Evolutionary conservation across 2,113 vertebrate genomes (phyloP).

Genomic region (Dasyprocta punctata): DNA sequence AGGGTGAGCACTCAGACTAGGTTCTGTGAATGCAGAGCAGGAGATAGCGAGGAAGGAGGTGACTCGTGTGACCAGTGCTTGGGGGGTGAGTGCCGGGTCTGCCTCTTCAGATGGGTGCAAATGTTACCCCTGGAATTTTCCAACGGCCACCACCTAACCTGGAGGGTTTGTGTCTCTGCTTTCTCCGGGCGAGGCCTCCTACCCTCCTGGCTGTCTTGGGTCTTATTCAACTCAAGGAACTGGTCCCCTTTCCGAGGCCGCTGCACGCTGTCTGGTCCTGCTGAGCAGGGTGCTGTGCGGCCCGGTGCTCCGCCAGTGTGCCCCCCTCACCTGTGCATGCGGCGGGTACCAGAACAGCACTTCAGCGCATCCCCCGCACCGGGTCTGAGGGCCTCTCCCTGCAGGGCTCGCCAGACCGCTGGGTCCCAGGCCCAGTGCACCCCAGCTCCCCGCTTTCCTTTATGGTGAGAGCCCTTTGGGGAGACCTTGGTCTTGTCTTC

Average conservation of each 20-base stretch:
- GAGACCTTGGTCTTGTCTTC: neutral
- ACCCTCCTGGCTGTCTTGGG: neutral
- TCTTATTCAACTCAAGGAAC: neutral
- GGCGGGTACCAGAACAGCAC: accelerated
- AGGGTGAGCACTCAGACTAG: neutral
- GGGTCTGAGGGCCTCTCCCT: neutral
- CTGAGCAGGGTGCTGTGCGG: accelerated
- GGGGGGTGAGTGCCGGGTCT: accelerated
- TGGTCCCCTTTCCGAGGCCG: neutral
- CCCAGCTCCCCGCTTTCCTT: neutral
- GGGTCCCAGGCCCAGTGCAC: neutral
- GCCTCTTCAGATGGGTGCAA: accelerated
- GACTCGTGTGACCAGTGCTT: neutral
- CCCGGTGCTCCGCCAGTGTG: accelerated
- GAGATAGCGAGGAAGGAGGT: neutral
- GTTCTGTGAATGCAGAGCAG: neutral
- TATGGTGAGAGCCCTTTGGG: neutral
- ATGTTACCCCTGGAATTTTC: neutral
- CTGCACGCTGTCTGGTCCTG: accelerated
- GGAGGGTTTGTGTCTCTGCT: neutral
- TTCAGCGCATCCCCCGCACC: accelerated
- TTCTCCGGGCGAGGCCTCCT: neutral
- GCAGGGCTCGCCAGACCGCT: too few species aligned
- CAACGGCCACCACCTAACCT: neutral
- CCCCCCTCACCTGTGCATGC: neutral